These are phyloP conservation scores for Cavia porcellus DNA, from an alignment of 2,113 vertebrate species.

Conservation along the genomic window DNA sequence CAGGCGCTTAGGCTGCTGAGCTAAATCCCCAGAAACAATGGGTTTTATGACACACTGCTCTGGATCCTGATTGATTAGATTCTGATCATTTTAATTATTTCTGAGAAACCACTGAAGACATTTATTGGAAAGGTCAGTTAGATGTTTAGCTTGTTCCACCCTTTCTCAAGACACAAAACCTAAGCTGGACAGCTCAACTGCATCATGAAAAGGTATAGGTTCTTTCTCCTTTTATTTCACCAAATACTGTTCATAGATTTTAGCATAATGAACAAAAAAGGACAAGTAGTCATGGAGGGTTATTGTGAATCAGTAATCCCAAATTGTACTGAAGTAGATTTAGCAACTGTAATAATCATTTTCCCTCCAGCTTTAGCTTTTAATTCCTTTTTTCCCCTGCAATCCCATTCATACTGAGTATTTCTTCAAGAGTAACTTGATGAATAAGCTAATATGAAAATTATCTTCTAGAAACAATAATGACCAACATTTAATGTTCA, in stretches of 20 bases:
- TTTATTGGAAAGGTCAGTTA: neutral
- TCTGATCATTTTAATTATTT: neutral
- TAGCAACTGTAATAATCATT: constrained; percentile 55
- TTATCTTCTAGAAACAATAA: neutral
- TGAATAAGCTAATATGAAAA: constrained; percentile 33
- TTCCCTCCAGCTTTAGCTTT: constrained; percentile 49
- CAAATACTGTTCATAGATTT: constrained; percentile 52
- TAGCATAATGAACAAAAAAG: constrained; percentile 47
- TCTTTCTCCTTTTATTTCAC: constrained; percentile 36
- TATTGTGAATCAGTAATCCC: constrained; percentile 36
- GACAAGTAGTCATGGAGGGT: neutral
- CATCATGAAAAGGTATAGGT: neutral
- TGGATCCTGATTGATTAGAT: neutral
- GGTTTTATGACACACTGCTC: neutral
- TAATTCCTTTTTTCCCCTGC: constrained; percentile 49
- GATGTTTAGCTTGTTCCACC: neutral
- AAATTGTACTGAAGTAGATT: constrained; percentile 39
- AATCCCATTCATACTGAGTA: constrained; percentile 36
- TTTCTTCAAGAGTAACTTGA: neutral
- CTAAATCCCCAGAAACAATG: too few relatives aligned
- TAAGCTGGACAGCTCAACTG: neutral
- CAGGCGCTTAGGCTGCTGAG: too few relatives aligned
- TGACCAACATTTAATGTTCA: neutral
- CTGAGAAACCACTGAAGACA: neutral
- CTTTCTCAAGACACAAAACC: neutral